Evolutionary conservation across 2,888 invertebrate species (phyloP), one percentile per base, ranked within the genome.

Genomic region (Rotaria macrura): DNA sequence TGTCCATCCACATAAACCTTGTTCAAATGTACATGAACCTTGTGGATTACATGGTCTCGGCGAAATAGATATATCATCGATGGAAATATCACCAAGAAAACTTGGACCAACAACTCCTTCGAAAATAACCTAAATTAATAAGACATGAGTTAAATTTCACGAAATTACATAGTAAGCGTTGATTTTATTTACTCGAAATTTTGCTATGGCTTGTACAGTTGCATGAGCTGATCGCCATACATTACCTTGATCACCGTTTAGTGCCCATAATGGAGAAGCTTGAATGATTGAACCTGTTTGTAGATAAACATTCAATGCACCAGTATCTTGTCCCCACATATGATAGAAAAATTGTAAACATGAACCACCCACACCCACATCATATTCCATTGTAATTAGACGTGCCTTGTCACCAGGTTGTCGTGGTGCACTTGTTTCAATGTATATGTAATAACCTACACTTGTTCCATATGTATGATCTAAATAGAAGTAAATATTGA

Each of bases 311-410:
- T 55, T 84, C 6, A 87, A 25, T 79, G 65, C 52, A 9, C 87
- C 87, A 52, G 86, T 84, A 14, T 49, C 88, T 23, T 88, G 87
- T 20, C 90, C 90, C 88, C 88, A 89, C 90, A 90, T 90, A 87
- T 89, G 88, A 86, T 89, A 89, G 89, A 89, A 90, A 88, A 89
- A 89, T 17, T 88, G 87, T 23, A 90, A 85, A 85, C 90, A 90
- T 38, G 84, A 86, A 49, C 84, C 72, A n/a, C 86, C 87, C 20
- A 25, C n/a, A 23, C 85, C 85, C 57, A 88, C 87, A n/a, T 84
- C 84, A 85, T 88, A 88, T 57, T 85, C 84, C 12, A 88, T 88
- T 84, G 88, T 88, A 38, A 87, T 87, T 34, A 89, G 87, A 84
- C 89, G 85, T 10, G 89, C 89, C 84, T 87, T 88, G 83, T 89